A percentile compares a stretch with the other conserved stretches of the same genome.
Evolutionary conservation across 2,888 invertebrate genomes (phyloP).

Genomic region (Coleophora deauratella): DNA sequence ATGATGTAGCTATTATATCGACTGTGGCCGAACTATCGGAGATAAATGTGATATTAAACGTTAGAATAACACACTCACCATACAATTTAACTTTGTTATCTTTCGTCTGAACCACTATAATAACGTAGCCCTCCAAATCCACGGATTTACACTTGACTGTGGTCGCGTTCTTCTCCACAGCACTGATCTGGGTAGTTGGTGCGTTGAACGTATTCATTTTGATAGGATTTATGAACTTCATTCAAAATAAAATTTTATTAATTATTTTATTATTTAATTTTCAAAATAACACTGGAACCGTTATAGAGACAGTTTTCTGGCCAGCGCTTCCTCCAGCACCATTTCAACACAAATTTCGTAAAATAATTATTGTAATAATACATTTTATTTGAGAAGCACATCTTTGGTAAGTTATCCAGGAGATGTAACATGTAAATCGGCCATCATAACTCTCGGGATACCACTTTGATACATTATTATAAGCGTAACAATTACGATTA

Average conservation of each 20-base stretch:
- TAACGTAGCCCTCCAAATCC: slow-evolving; percentile 95
- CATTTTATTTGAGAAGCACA: slow-evolving; percentile 50
- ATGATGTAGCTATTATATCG: no score
- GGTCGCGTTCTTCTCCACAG: slow-evolving; percentile 61
- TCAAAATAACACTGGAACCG: neutral
- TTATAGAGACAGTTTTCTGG: slow-evolving; percentile 15
- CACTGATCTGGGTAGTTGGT: slow-evolving; percentile 63
- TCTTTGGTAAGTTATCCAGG: slow-evolving; percentile 45
- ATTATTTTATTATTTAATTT: neutral
- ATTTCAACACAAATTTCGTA: slow-evolving; percentile 55
- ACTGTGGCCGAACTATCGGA: no score
- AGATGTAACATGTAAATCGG: slow-evolving; percentile 34
- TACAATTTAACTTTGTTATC: slow-evolving; percentile 96
- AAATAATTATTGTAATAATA: slow-evolving; percentile 38
- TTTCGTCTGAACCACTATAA: slow-evolving; percentile 94
- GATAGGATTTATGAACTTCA: slow-evolving; percentile 9
- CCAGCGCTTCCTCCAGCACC: slow-evolving; percentile 68
- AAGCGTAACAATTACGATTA: neutral
- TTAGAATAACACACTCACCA: slow-evolving; percentile 77
- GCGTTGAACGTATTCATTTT: slow-evolving; percentile 69
- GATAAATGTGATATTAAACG: no score
- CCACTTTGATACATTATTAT: neutral
- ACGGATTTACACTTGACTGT: slow-evolving; percentile 77
- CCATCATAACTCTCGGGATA: slow-evolving; percentile 30
- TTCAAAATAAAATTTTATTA: slow-evolving; percentile 5